Conservation (phyloP, 1,140 invertebrate species). For the Dreissena rostriformis region DNA sequence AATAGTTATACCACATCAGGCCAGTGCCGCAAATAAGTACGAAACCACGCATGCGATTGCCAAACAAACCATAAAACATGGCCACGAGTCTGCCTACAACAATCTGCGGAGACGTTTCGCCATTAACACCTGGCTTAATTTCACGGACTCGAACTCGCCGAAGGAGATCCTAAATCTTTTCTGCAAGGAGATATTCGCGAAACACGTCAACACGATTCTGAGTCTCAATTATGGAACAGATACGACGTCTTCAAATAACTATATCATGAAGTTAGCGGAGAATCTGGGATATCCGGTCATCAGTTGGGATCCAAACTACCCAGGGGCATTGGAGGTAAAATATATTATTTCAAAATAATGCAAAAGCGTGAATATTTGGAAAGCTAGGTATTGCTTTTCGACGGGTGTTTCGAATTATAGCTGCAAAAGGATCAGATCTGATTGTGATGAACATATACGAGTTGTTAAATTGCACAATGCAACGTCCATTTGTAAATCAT, state of each 20-base stretch:
- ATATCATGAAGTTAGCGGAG: constrained; percentile 43
- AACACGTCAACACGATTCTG: constrained; percentile 42
- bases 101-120: constrained; percentile 24
- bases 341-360: not conserved
- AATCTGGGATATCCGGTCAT: constrained; percentile 53
- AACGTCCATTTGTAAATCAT: too few relatives aligned
- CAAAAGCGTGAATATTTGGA: too few relatives aligned
- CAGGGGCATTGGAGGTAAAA: constrained; percentile 52
- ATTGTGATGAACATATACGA: too few relatives aligned
- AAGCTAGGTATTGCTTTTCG: too few relatives aligned
- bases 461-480: too few relatives aligned
- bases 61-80: constrained; percentile 42
- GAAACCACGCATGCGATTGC: constrained; percentile 13
- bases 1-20: constrained; percentile 32
- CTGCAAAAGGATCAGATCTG: too few relatives aligned
- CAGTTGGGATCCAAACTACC: constrained; percentile 53
- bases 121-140: constrained; percentile 41
- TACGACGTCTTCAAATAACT: constrained; percentile 46
- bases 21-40: not conserved
- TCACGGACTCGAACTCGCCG: constrained; percentile 29
- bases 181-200: constrained; percentile 46
- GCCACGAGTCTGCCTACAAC: constrained; percentile 7
- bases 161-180: constrained; percentile 43
- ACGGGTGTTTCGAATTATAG: too few relatives aligned
- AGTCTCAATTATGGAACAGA: constrained; percentile 36